Base-by-base conservation (phyloP, 2,888 invertebrate genomes). In the Stenichneumon culpator region DNA sequence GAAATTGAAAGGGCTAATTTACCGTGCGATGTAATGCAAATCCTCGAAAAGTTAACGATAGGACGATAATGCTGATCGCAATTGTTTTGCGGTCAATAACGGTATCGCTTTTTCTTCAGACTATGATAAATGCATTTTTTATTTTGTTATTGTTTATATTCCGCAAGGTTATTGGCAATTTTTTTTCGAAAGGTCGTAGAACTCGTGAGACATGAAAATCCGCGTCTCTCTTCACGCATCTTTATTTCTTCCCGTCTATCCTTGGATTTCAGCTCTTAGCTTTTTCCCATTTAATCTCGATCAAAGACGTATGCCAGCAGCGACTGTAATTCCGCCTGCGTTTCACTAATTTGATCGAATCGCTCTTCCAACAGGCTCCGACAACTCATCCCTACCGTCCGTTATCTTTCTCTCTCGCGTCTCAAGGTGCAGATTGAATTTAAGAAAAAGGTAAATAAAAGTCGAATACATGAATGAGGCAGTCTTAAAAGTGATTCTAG, bases 321-420 rank as follows among this genome's bases (percentile, higher is more conserved):
- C 73, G 39, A 16, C 25, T 39, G 57, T 44, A 57, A 25, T 39
- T n/a, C 25, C 16, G 44, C 39, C 39, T 73, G 57, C 57, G 57
- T 73, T 73, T 63, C 60, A 36, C 73, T 73, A 73, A 73, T 73
- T 60, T 57, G 39, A 73, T 22, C 57, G 73, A 60, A 73, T 73
- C 60, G 57, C 32, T 73, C 57, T 44, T 73, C 22, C 73, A 57
- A 39, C 22, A 16, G 32, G 14, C 36, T 72, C 19, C 57, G 36
- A 39, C 22, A 0, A 14, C 22, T 25, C 50, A 25, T 5, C 5
- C n/a, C 50, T 57, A 9, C 57, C 6, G 6, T 32, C 63, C 3
- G 60, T 6, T 36, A 63, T 50, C 36, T 25, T 22, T 52, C 4
- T 50, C 28, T 52, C 14, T 50, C 28, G 47, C 63, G n/a, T 14